These are phyloP conservation scores for Cercopithecus mona DNA, from an alignment of 2,113 vertebrate genomes.

Conservation along the genomic window DNA sequence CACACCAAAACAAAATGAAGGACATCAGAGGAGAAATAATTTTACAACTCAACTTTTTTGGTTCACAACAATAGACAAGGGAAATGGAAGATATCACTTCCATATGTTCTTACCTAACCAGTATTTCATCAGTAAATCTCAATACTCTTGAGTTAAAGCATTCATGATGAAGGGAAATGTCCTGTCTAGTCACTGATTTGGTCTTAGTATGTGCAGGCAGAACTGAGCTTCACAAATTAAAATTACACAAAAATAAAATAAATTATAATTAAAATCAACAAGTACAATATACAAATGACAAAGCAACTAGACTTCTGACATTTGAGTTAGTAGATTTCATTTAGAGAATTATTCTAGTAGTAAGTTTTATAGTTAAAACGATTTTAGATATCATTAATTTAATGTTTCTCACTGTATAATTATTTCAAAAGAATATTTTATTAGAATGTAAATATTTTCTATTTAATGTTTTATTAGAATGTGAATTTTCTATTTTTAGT, in stretches of 20 bases:
- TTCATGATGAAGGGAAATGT: constrained; percentile 83
- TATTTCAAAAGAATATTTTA: not conserved
- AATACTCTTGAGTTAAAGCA: constrained; percentile 86
- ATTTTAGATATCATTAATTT: constrained; percentile 3
- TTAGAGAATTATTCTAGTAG: not conserved
- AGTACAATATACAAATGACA: constrained; percentile 54
- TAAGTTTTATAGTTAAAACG: not conserved
- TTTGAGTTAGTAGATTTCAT: not conserved
- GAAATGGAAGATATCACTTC: constrained; percentile 49
- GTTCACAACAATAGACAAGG: constrained; percentile 48
- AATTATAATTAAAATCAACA: constrained; percentile 75
- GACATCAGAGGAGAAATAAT: constrained; percentile 71
- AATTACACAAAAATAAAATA: constrained; percentile 75
- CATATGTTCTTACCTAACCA: constrained; percentile 89
- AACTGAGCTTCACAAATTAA: constrained; percentile 88
- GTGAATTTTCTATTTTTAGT: not conserved
- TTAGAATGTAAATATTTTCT: not conserved
- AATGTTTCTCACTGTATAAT: constrained; percentile 20
- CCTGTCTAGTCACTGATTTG: constrained; percentile 86
- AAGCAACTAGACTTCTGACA: constrained; percentile 50
- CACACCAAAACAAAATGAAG: constrained; percentile 82
- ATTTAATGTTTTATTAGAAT: constrained; percentile 17
- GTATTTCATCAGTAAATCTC: constrained; percentile 89
- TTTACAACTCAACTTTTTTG: constrained; percentile 60
- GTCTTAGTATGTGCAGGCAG: constrained; percentile 93